These are phyloP conservation scores for Corticium candelabrum DNA, from an alignment of 37 sponge, comb jelly and placozoan species.

Conservation along the genomic window DNA sequence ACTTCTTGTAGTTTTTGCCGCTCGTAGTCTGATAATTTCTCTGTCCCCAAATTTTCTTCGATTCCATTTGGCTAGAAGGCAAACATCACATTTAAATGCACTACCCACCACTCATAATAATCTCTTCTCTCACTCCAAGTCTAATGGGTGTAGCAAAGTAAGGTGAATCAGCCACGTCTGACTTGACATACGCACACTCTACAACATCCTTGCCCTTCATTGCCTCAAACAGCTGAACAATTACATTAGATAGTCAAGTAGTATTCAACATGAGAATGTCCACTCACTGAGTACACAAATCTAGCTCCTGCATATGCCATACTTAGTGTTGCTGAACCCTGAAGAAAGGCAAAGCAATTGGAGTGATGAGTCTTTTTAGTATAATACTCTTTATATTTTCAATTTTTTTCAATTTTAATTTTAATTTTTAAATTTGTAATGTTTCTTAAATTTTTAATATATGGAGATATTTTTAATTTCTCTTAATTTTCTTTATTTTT, in stretches of 20 bases:
- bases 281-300: constrained; percentile 48
- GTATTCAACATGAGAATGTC: too few species aligned
- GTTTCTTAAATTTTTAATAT: too few species aligned
- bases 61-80: constrained; percentile 70
- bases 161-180: constrained; percentile 62
- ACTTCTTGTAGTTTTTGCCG: constrained; percentile 62
- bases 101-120: too few species aligned
- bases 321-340: constrained; percentile 97
- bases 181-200: constrained; percentile 92
- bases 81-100: background rate
- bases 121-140: constrained; percentile 66
- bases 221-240: constrained; percentile 46
- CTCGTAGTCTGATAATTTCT: constrained; percentile 72
- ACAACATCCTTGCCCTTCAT: constrained; percentile 58
- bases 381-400: too few species aligned
- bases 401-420: too few species aligned
- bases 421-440: too few species aligned
- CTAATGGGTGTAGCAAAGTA: constrained; percentile 88
- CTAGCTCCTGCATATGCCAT: constrained; percentile 99
- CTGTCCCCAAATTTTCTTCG: constrained; percentile 73
- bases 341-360: too few species aligned
- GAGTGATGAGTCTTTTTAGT: too few species aligned
- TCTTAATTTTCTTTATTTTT: too few species aligned
- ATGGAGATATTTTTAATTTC: too few species aligned
- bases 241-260: too few species aligned